Conservation (phyloP, 2,797 vertebrate genomes). For the Pogonophryne albipinna region DNA sequence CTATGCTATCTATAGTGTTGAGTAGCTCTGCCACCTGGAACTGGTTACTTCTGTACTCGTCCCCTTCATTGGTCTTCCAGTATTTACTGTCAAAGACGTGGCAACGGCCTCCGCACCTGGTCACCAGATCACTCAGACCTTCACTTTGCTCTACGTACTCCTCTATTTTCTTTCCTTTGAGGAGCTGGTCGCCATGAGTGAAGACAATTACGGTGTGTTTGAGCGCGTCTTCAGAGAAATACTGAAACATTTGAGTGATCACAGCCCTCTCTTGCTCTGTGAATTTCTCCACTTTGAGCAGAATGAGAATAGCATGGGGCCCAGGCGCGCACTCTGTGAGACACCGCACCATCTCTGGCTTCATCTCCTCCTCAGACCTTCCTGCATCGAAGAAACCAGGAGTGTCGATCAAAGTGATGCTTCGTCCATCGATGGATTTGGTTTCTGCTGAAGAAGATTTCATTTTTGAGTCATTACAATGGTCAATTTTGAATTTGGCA, state of each 20-base stretch:
- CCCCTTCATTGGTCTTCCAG: conserved; percentile 25
- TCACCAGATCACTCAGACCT: conserved; percentile 32
- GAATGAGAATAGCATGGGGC: conserved; percentile 26
- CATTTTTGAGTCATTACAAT: neutral
- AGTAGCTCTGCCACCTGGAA: conserved; percentile 45
- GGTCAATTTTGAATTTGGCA: conserved; percentile 4
- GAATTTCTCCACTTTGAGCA: neutral
- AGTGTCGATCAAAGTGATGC: conserved; percentile 20
- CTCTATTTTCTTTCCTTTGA: neutral
- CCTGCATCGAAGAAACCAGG: conserved; percentile 31
- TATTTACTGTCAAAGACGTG: conserved; percentile 57
- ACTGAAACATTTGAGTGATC: conserved; percentile 18
- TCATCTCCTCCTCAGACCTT: neutral
- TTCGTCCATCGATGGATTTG: neutral
- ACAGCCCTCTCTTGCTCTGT: conserved; percentile 32
- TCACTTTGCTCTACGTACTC: neutral
- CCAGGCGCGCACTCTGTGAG: conserved; percentile 4
- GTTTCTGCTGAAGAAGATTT: neutral
- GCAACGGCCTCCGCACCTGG: conserved; percentile 35
- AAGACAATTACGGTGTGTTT: neutral
- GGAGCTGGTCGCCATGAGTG: conserved; percentile 39
- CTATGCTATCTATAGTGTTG: conserved; percentile 27
- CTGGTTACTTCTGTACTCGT: conserved; percentile 47
- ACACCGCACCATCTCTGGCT: neutral
- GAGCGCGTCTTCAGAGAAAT: conserved; percentile 47